A percentile compares a stretch with the other conserved stretches of the same genome.
phyloP scores from a whole-genome alignment of 1,140 invertebrate species.

The Potamilus streckersoni region DNA sequence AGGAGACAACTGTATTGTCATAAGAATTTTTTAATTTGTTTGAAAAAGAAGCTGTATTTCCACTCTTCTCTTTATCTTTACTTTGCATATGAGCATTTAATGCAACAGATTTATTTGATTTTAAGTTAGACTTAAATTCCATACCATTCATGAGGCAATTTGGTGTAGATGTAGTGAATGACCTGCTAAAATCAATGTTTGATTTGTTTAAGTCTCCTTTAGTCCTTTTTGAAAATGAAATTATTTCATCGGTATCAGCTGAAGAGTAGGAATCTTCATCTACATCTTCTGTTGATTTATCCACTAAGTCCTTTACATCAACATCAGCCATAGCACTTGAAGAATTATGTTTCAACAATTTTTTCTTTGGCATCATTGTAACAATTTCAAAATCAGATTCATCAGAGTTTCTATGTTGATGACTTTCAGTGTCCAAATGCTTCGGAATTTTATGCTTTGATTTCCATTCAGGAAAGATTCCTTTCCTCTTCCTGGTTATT shows the following conservation, averaged over 20 bases:
- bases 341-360: not conserved
- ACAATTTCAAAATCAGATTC: slow-evolving; percentile 32
- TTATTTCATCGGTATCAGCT: slow-evolving; percentile 31
- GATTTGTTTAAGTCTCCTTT: no score
- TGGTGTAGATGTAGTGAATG: no score
- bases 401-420: not conserved
- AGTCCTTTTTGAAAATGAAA: slow-evolving; percentile 12
- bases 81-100: no score
- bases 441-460: not conserved
- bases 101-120: no score
- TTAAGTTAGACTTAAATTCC: no score
- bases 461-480: slow-evolving; percentile 43
- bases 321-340: not conserved
- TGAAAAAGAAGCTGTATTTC: no score
- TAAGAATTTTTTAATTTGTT: no score
- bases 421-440: slow-evolving; percentile 4
- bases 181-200: no score
- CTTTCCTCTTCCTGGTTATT: slow-evolving; percentile 49
- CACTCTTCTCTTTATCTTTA: no score
- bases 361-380: not conserved
- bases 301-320: slow-evolving; percentile 1
- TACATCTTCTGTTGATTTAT: slow-evolving; percentile 1
- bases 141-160: no score
- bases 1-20: no score
- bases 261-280: slow-evolving; percentile 22